phyloP scores from a whole-genome alignment of 64 coral and sea anemone species.

The Porites australiensis region DNA sequence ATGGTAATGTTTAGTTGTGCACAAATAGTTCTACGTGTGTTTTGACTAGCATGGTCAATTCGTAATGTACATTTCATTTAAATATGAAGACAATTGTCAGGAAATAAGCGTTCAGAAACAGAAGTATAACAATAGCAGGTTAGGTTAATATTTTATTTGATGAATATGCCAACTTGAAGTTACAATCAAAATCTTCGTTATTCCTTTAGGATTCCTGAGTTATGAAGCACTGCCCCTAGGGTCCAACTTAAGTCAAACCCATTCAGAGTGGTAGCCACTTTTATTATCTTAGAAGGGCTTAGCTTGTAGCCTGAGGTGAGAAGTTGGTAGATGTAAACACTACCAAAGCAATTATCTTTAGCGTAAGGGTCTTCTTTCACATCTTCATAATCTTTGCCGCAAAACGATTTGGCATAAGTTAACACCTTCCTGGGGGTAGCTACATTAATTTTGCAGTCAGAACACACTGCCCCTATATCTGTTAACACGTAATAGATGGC shows the following conservation, averaged over 20 bases:
- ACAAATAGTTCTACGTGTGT: too few relatives aligned
- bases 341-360: slow-evolving; percentile 24
- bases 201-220: not conserved
- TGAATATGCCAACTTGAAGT: too few relatives aligned
- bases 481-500: slow-evolving; percentile 38
- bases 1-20: too few relatives aligned
- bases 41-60: too few relatives aligned
- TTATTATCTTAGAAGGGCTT: not conserved
- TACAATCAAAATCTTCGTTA: not conserved
- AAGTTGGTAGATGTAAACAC: slow-evolving; percentile 27
- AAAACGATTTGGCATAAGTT: not conserved
- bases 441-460: not conserved
- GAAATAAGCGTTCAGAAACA: too few relatives aligned
- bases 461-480: slow-evolving; percentile 20
- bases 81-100: too few relatives aligned
- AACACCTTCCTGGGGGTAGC: not conserved
- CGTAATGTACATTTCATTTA: too few relatives aligned
- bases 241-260: slow-evolving; percentile 55
- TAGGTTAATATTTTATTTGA: too few relatives aligned
- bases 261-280: not conserved
- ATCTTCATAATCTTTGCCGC: not conserved
- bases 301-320: slow-evolving; percentile 16
- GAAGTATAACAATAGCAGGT: too few relatives aligned
- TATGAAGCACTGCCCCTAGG: slow-evolving; percentile 15
- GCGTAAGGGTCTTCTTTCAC: not conserved